Conservation (phyloP, 2,113 vertebrate species). For the Eclectus roratus region DNA sequence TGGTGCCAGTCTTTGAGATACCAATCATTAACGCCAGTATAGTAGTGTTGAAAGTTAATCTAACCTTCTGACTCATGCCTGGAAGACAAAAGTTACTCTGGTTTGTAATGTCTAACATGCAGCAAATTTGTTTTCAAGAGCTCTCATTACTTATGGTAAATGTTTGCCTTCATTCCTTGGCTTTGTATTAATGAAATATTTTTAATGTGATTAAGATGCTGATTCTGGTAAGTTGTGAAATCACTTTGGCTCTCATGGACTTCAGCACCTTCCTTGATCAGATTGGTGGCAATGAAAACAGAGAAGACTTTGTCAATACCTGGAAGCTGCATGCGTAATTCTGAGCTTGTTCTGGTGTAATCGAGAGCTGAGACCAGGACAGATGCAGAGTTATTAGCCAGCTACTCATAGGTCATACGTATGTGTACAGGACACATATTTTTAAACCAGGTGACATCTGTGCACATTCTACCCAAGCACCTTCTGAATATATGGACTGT, state of each 20-base stretch:
- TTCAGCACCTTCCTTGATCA: neutral
- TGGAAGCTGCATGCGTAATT: neutral
- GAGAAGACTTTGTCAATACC: rapidly evolving
- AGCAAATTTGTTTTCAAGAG: neutral
- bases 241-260: neutral
- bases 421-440: neutral
- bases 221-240: neutral
- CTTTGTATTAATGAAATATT: neutral
- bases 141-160: neutral
- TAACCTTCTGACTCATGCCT: neutral
- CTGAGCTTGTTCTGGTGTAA: neutral
- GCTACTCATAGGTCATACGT: neutral
- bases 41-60: neutral
- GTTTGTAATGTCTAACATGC: neutral
- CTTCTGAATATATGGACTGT: neutral
- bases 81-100: neutral
- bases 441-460: neutral
- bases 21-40: neutral
- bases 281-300: neutral
- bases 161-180: neutral
- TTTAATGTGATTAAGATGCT: neutral
- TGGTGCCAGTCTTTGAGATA: neutral
- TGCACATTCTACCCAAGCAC: neutral
- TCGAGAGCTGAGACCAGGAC: neutral
- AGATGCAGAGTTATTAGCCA: neutral